Base-by-base conservation (phyloP, 2,888 invertebrate genomes). In the Synanthedon tipuliformis region DNA sequence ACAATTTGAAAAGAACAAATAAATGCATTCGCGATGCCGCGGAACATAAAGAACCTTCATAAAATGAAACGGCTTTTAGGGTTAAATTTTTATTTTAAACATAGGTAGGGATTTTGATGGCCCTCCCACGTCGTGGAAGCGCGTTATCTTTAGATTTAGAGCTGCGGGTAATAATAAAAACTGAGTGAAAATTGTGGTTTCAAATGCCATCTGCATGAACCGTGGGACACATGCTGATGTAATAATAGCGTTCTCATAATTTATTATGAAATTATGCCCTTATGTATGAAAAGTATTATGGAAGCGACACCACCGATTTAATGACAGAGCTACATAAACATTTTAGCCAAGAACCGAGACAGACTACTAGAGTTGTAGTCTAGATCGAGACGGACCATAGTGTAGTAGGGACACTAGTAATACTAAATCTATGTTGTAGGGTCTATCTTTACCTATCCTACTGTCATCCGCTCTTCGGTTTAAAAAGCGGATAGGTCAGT, bases 61-160 rank as follows among this genome's bases (percentile, higher is more conserved):
- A 79, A 82, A 83, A 75, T 68, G 69, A 60, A 73, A 78, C 75
- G 73, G 78, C 72, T 74, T 72, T 84, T 78, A 78, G 75, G 76
- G 80, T 82, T 76, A 79, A 83, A 85, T 84, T 86, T 86, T 86
- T 86, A 86, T 86, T 86, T 86, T 86, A 86, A 86, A 86, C 86
- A 86, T 86, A 80, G 86, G 66, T 77, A 81, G 86, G 85, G 86
- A 85, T 80, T 81, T 75, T 81, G 81, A 83, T 81, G 81, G 82
- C 78, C 70, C 80, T 75, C 77, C 75, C 73, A 78, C 71, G 81
- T 78, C 83, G 78, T 67, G 66, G 59, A 60, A 60, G 59, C 68
- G 66, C 78, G 75, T 81, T 83, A 80, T 77, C 76, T 77, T 75
- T 72, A 82, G 81, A 85, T 85, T 85, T 84, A 84, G 71, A 63